phyloP scores from a whole-genome alignment of 2,888 invertebrate species.

The Synanthedon formicaeformis region DNA sequence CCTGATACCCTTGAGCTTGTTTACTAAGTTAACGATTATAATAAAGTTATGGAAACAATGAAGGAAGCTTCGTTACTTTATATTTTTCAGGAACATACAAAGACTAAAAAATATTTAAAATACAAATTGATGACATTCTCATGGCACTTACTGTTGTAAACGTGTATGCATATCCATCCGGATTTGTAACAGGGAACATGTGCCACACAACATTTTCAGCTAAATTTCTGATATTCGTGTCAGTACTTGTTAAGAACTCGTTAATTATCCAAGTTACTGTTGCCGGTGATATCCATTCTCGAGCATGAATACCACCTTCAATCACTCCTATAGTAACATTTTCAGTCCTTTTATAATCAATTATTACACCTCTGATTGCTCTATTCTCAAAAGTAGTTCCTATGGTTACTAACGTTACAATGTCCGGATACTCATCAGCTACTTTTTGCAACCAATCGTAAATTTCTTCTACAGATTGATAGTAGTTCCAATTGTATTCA shows the following conservation, averaged over 20 bases:
- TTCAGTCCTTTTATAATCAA: conserved; percentile 23
- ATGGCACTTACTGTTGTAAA: conserved; percentile 63
- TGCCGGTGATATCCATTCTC: conserved; percentile 75
- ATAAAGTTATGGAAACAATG: too few species aligned
- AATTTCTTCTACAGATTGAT: conserved; percentile 64
- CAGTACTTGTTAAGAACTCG: conserved; percentile 72
- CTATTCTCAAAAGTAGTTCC: conserved; percentile 67
- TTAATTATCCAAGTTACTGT: conserved; percentile 76
- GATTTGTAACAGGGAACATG: conserved; percentile 79
- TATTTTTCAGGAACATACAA: too few species aligned
- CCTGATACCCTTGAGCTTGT: too few species aligned
- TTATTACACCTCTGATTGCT: conserved; percentile 42
- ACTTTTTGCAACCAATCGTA: conserved; percentile 57
- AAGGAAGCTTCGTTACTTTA: too few species aligned
- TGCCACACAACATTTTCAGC: conserved; percentile 80
- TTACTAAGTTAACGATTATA: too few species aligned
- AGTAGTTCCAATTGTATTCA: conserved; percentile 64
- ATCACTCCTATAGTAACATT: conserved; percentile 49
- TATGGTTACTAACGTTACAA: conserved; percentile 43
- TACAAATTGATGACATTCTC: too few species aligned
- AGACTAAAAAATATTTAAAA: too few species aligned
- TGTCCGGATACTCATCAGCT: conserved; percentile 33
- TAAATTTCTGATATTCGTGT: conserved; percentile 60
- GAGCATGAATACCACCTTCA: conserved; percentile 66
- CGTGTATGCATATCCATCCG: conserved; percentile 79